phyloP scores from a whole-genome alignment of 2,888 invertebrate species.

The Steromphala cineraria region DNA sequence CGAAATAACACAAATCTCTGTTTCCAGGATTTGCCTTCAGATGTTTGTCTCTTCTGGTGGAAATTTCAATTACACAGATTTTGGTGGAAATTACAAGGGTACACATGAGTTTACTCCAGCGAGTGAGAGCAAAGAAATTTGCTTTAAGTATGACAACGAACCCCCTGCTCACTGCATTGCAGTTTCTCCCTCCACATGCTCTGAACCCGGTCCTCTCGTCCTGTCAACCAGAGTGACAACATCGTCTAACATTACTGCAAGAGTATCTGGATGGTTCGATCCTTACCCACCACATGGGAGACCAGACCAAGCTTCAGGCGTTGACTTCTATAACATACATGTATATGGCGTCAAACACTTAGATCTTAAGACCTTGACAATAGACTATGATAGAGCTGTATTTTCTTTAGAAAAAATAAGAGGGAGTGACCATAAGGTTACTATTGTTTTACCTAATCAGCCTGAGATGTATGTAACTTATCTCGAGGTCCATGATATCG shows the following conservation, averaged over 20 bases:
- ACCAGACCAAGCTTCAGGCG: slow-evolving; percentile 34
- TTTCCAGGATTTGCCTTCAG: background rate
- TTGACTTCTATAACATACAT: slow-evolving; percentile 16
- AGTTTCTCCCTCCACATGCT: background rate
- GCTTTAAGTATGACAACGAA: slow-evolving; percentile 12
- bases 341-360: slow-evolving; percentile 26
- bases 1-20: too few species aligned
- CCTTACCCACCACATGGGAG: slow-evolving; percentile 33
- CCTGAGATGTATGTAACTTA: slow-evolving; percentile 8
- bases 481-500: slow-evolving; percentile 18
- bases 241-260: slow-evolving; percentile 21
- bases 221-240: slow-evolving; percentile 27
- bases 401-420: background rate
- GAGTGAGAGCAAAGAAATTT: background rate
- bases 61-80: background rate
- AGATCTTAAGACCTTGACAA: slow-evolving; percentile 24
- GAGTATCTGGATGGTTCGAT: slow-evolving; percentile 42
- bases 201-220: too few species aligned
- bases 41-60: background rate
- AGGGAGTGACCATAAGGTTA: background rate
- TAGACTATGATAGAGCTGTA: background rate
- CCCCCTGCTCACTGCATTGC: slow-evolving; percentile 18
- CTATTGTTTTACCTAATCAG: background rate
- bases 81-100: background rate
- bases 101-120: background rate